A percentile compares a stretch with the other conserved stretches of the same genome.
These are phyloP conservation scores for Rhyacophila evoluta DNA, from an alignment of 2,888 invertebrate species.

Conservation along the genomic window DNA sequence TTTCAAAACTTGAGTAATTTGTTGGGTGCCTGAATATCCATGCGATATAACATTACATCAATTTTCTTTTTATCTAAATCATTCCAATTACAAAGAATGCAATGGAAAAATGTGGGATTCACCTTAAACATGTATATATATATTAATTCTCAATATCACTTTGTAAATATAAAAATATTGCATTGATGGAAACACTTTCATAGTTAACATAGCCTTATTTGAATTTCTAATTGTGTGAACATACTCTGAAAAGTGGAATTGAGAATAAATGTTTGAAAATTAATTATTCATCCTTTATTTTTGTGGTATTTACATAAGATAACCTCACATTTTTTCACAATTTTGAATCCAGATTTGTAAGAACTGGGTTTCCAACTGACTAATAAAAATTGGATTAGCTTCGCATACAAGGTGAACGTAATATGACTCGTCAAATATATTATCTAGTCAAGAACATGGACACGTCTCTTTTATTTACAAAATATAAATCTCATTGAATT, in stretches of 20 bases:
- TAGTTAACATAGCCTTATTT: too few species aligned
- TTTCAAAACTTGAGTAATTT: neutral
- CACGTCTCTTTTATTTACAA: conserved; percentile 47
- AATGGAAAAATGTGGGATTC: neutral
- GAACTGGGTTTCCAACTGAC: neutral
- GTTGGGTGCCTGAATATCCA: conserved; percentile 5
- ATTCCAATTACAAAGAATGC: neutral
- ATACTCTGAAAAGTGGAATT: too few species aligned
- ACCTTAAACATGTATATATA: neutral
- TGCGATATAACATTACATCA: neutral
- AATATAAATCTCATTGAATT: conserved; percentile 27
- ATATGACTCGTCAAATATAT: conserved; percentile 41
- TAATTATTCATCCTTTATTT: neutral
- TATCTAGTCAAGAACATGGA: conserved; percentile 52
- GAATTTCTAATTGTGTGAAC: too few species aligned
- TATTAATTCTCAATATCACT: too few species aligned
- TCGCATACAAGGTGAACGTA: conserved; percentile 26
- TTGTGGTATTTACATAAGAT: neutral
- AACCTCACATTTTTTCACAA: neutral
- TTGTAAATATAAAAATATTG: too few species aligned
- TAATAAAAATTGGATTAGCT: neutral
- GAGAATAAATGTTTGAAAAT: neutral
- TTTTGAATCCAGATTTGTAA: neutral
- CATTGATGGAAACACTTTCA: too few species aligned
- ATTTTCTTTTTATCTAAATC: neutral